Percentiles rank a stretch among this genome's conserved stretches.
Conservation (phyloP, 2,888 invertebrate species). For the Brachyopa scutellaris region DNA sequence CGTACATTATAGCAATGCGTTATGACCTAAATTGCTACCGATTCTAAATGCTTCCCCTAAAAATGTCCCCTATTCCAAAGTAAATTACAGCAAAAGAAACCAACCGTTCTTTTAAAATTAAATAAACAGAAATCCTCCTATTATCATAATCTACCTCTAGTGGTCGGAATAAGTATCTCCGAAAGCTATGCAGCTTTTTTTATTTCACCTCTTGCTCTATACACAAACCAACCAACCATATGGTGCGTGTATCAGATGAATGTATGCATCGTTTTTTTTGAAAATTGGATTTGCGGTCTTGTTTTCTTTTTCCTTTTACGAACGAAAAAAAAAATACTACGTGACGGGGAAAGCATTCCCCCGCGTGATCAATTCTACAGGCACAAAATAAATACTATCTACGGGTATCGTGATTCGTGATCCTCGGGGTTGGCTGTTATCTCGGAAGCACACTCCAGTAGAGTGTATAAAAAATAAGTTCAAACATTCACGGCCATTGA, state of each 20-base stretch:
- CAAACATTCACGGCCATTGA: constrained; percentile 1
- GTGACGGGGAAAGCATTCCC: constrained; percentile 6
- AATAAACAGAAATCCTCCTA: background rate
- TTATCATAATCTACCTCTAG: background rate
- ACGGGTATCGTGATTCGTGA: background rate
- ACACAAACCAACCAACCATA: background rate
- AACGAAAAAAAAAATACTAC: background rate
- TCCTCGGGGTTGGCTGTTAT: constrained; percentile 13
- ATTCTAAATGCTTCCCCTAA: too few species aligned
- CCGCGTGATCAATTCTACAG: background rate
- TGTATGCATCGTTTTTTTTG: background rate
- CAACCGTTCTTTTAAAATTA: background rate
- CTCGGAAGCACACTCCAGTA: background rate
- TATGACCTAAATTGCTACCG: too few species aligned
- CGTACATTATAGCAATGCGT: background rate
- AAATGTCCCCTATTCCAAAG: too few species aligned
- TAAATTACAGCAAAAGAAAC: background rate
- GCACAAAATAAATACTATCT: constrained; percentile 4
- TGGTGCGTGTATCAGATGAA: background rate
- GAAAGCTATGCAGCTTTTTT: too few species aligned
- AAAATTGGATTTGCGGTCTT: background rate
- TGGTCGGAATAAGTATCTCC: too few species aligned
- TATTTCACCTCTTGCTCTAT: background rate
- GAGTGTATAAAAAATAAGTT: constrained; percentile 7
- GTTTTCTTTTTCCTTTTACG: too few species aligned